A percentile compares a stretch with the other conserved stretches of the same genome.
phyloP scores from a whole-genome alignment of 2,888 invertebrate genomes.

The Microctonus hyperodae region DNA sequence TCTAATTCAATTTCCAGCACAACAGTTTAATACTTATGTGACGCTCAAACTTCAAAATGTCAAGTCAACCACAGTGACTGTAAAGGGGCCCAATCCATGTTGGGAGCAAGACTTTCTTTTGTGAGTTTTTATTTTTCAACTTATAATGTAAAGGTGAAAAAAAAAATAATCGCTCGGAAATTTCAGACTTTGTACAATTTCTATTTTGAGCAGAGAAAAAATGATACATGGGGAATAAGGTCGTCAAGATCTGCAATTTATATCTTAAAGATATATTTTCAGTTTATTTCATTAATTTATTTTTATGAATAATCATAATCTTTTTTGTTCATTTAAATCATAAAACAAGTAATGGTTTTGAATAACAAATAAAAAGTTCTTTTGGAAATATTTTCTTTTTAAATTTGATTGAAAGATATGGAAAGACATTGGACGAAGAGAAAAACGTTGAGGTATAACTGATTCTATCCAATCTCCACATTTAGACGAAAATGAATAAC shows the following conservation, averaged over 20 bases:
- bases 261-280: too few relatives aligned
- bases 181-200: background rate
- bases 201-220: background rate
- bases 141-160: background rate
- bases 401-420: too few relatives aligned
- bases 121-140: constrained; percentile 74
- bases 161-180: background rate
- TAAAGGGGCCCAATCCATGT: constrained; percentile 93
- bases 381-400: too few relatives aligned
- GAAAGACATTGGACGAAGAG: too few relatives aligned
- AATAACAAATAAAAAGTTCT: too few relatives aligned
- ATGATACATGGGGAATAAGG: background rate
- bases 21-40: constrained; percentile 95
- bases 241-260: too few relatives aligned
- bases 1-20: constrained; percentile 67
- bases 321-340: too few relatives aligned
- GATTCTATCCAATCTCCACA: background rate
- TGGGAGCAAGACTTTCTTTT: constrained; percentile 99
- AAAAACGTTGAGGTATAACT: too few relatives aligned
- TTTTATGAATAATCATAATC: too few relatives aligned
- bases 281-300: too few relatives aligned
- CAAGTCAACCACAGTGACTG: constrained; percentile 96
- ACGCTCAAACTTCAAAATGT: constrained; percentile 97
- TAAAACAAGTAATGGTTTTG: too few relatives aligned
- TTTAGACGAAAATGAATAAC: background rate